Base-by-base conservation (phyloP, 1,140 invertebrate genomes). In the Heliothis subflexa region DNA sequence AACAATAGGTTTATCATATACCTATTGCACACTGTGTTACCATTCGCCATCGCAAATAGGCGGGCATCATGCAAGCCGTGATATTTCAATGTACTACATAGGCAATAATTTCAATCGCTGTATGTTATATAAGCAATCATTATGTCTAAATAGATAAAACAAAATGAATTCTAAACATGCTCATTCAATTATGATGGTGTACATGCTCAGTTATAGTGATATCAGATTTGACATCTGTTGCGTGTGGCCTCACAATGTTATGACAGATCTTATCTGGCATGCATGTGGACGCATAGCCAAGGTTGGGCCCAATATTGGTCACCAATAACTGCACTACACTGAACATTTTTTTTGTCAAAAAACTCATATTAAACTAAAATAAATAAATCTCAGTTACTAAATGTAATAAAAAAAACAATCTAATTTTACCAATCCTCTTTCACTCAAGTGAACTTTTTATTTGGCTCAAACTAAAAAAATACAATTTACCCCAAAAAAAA, bases 151-250 rank as follows among this genome's bases (percentile, higher is more conserved):
- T 3, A 52, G 45, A 68, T 68, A 68, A 68, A 68, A 11, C 64
- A 18, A 62, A 68, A 68, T 68, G 64, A n/a, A 50, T 13, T 5
- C 25, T 7, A 28, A 68, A 50, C 64, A 68, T 68, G 73, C 73
- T 75, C 45, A 33, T 59, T 62, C 73, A 75, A 75, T 75, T 75
- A 75, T 59, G 13, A 55, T 64, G 45, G 55, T 11, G 25, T 54
- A 61, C 25, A 54, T 45, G 14, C 16, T 33, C 33, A 16, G 47
- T n/a, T 61, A 25, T 74, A 25, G 33, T 59, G 52, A 61, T 74
- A 75, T 75, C 73, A 64, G 25, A 64, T 75, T 33, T 75, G 28
- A 75, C 57, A 75, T 75, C 73, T 75, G 55, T 59, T 59, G 71
- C 55, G 71, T 40, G 28, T 14, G 71, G 18, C 18, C 33, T 33